These are phyloP conservation scores for Hycleus phaleratus DNA, from an alignment of 1,140 invertebrate species.

Conservation along the genomic window DNA sequence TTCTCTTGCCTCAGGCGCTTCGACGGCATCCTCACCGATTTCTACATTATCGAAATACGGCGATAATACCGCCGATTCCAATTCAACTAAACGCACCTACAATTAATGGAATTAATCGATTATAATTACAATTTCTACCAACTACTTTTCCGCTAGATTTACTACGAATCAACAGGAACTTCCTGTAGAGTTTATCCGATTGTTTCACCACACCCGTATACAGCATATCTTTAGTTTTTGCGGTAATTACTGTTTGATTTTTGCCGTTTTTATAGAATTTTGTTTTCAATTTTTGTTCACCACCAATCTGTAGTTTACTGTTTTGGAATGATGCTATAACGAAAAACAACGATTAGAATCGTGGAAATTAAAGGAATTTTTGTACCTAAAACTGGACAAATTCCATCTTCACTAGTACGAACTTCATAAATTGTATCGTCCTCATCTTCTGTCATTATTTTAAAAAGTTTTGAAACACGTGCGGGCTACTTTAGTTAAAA, in stretches of 20 bases:
- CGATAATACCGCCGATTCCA: conserved; percentile 16
- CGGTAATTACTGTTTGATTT: conserved; percentile 19
- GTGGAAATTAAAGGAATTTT: too few relatives aligned
- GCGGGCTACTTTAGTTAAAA: too few relatives aligned
- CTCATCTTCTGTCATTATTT: too few relatives aligned
- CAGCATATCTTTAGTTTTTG: conserved; percentile 21
- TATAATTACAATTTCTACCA: too few relatives aligned
- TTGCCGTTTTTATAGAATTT: conserved; percentile 13
- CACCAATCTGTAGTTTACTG: conserved; percentile 19
- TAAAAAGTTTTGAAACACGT: too few relatives aligned
- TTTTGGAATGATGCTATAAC: conserved; percentile 31
- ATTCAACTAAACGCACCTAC: conserved; percentile 17
- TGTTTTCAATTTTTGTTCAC: conserved; percentile 20
- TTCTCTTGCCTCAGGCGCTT: not conserved
- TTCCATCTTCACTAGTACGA: too few relatives aligned
- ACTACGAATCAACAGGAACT: conserved; percentile 26
- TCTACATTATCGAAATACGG: conserved; percentile 11
- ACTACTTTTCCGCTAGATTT: conserved; percentile 19
- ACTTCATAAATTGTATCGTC: too few relatives aligned
- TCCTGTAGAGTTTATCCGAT: conserved; percentile 24
- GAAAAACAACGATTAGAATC: not conserved
- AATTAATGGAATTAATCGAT: too few relatives aligned
- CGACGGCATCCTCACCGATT: not conserved
- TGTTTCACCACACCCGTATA: conserved; percentile 24
- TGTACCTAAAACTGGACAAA: too few relatives aligned